Percentiles rank a stretch among this genome's conserved stretches.
Conservation (phyloP, 2,797 vertebrate genomes). For the Cottoperca gobio region DNA sequence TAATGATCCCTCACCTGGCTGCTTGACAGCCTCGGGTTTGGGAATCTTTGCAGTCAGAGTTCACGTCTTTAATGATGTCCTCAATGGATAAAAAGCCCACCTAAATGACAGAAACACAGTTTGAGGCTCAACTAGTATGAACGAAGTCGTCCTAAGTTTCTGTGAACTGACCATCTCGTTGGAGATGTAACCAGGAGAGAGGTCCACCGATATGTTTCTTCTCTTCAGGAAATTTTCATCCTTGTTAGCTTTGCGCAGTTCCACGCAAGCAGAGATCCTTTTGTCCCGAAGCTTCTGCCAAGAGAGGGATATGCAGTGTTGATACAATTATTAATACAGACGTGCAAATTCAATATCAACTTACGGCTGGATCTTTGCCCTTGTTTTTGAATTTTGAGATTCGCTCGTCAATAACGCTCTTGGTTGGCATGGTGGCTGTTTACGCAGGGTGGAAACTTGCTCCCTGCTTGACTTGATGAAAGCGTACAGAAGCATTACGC, state of each 20-base stretch:
- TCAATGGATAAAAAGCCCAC: slow-evolving; percentile 72
- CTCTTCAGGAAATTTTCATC: slow-evolving; percentile 90
- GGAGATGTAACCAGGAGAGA: slow-evolving; percentile 65
- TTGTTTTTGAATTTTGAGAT: slow-evolving; percentile 91
- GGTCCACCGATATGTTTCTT: slow-evolving; percentile 81
- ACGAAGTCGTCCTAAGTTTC: rapidly evolving
- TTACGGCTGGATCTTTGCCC: slow-evolving; percentile 89
- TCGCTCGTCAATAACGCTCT: slow-evolving; percentile 67
- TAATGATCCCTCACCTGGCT: slow-evolving; percentile 82
- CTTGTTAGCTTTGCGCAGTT: slow-evolving; percentile 91
- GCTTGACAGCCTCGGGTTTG: slow-evolving; percentile 88
- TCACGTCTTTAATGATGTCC: slow-evolving; percentile 85
- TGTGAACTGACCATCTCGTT: slow-evolving; percentile 53
- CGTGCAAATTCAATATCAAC: background rate
- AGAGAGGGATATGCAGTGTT: background rate
- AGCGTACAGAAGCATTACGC: rapidly evolving
- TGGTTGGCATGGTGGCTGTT: slow-evolving; percentile 81
- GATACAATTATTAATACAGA: rapidly evolving
- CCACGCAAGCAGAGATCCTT: slow-evolving; percentile 80
- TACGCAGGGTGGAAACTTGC: background rate
- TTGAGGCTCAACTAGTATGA: rapidly evolving
- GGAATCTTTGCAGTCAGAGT: slow-evolving; percentile 67
- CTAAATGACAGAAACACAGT: slow-evolving; percentile 48
- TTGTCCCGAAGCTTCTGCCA: slow-evolving; percentile 87
- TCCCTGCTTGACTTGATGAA: background rate